A percentile compares a stretch with the other conserved stretches of the same genome.
Conservation (phyloP, 2,113 vertebrate species). For the Ophthalmolycus amberensis region DNA sequence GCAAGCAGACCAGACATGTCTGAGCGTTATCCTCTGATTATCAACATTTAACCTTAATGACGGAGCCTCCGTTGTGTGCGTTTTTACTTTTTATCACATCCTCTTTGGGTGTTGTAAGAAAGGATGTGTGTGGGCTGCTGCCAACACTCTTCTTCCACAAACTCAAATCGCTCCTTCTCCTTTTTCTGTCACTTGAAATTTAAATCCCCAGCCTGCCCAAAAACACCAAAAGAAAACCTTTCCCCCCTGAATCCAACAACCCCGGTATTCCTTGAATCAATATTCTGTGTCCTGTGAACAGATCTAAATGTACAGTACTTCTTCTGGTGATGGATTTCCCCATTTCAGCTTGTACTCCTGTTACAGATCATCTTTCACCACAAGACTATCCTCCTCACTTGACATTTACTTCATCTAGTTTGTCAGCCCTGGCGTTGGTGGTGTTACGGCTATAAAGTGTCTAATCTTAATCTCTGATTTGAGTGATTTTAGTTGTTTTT, state of each 20-base stretch:
- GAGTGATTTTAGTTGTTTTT: slow-evolving; percentile 1
- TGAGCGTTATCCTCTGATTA: background rate
- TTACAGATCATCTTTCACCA: slow-evolving; percentile 50
- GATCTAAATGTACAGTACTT: no score
- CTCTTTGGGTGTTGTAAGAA: background rate
- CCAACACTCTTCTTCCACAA: slow-evolving; percentile 8
- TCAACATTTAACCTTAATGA: background rate
- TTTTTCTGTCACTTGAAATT: background rate
- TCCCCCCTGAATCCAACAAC: background rate
- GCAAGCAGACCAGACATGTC: background rate
- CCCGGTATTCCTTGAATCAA: background rate
- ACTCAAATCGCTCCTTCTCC: slow-evolving; percentile 28
- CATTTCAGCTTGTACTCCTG: slow-evolving; percentile 32
- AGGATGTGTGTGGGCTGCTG: slow-evolving; percentile 59
- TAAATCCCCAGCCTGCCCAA: slow-evolving; percentile 2
- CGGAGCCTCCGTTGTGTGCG: no score
- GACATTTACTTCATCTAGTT: slow-evolving; percentile 45
- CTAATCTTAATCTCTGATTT: background rate
- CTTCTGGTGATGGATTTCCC: slow-evolving; percentile 51
- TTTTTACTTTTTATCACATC: background rate
- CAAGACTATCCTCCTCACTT: slow-evolving; percentile 44
- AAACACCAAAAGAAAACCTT: no score
- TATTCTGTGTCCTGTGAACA: background rate
- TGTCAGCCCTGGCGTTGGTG: background rate
- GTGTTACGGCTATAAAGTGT: background rate